phyloP scores from a whole-genome alignment of 2,113 vertebrate species.

The Ptilonorhynchus violaceus region DNA sequence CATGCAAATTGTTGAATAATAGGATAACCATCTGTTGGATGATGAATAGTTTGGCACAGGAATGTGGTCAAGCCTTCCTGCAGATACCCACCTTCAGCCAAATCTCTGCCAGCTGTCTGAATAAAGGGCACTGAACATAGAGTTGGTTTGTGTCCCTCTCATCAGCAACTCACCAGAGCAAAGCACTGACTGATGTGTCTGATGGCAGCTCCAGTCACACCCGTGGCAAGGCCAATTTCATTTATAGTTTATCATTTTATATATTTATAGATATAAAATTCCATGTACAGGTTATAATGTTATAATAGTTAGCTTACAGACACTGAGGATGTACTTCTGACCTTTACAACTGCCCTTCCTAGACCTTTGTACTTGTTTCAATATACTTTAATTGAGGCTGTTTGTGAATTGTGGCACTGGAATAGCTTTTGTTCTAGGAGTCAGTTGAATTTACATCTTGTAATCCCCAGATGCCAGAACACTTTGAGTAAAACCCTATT shows the following conservation, averaged over 20 bases:
- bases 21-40: conserved; percentile 3
- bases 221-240: not conserved
- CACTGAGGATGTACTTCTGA: not conserved
- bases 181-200: not conserved
- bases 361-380: conserved; percentile 15
- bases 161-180: not conserved
- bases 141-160: not conserved
- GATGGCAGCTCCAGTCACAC: not conserved
- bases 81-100: conserved; percentile 2
- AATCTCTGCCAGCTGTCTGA: conserved; percentile 37
- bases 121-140: conserved; percentile 11
- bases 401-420: not conserved
- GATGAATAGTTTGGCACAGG: conserved; percentile 16
- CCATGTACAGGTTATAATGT: too few relatives aligned
- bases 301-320: not conserved
- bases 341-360: conserved; percentile 1
- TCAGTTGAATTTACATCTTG: conserved; percentile 24
- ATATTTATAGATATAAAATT: too few relatives aligned
- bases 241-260: not conserved
- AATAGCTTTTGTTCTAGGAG: conserved; percentile 21
- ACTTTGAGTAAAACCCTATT: conserved; percentile 61
- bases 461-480: conserved; percentile 45
- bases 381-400: conserved; percentile 32
- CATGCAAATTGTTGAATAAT: conserved; percentile 13
- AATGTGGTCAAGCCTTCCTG: conserved; percentile 1